These are phyloP conservation scores for Corythornis madagascariensis DNA, from an alignment of 2,113 vertebrate species.

Conservation along the genomic window DNA sequence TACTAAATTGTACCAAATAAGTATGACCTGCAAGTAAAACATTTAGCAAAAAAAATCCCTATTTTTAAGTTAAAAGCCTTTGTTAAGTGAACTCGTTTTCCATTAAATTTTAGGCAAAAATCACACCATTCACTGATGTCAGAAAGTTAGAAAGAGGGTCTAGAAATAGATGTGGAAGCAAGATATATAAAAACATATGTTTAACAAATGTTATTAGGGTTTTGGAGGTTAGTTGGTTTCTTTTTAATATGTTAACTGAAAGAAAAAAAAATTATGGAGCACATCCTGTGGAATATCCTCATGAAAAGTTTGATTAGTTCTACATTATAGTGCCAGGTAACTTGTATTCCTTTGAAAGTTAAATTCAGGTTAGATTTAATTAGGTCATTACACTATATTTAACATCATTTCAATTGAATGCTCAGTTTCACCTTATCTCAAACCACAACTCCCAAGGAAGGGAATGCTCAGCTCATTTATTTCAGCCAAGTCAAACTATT, in stretches of 20 bases:
- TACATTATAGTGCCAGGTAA: background rate
- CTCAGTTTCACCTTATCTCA: background rate
- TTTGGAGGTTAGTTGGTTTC: background rate
- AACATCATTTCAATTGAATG: background rate
- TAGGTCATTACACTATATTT: background rate
- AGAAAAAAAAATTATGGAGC: background rate
- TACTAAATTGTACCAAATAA: background rate
- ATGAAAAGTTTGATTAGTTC: background rate
- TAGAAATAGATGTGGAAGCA: background rate
- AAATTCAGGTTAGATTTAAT: conserved; percentile 18
- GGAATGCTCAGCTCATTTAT: background rate
- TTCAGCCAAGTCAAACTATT: background rate
- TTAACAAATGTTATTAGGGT: background rate
- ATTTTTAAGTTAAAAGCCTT: background rate
- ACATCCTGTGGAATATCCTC: background rate
- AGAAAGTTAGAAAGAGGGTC: background rate
- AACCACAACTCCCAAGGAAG: background rate
- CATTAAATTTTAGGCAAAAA: background rate
- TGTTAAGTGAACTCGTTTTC: background rate
- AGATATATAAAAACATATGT: background rate
- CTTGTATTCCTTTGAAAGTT: background rate
- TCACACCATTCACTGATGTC: background rate
- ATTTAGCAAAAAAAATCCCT: background rate
- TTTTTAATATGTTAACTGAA: background rate
- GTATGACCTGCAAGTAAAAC: background rate